Conservation (phyloP, 2,113 vertebrate species). For the Mastomys coucha region DNA sequence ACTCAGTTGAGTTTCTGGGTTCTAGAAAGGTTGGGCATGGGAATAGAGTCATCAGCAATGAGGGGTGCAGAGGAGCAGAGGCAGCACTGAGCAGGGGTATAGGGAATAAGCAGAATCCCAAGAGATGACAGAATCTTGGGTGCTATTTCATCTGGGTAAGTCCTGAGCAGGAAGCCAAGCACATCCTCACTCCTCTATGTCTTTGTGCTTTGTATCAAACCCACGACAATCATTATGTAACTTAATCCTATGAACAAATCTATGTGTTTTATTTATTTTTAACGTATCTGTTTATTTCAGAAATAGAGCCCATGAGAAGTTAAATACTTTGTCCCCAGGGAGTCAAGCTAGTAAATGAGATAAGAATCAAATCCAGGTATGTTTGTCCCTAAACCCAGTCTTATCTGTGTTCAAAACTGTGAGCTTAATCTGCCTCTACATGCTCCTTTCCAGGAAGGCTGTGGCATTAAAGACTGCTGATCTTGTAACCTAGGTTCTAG, state of each 20-base stretch:
- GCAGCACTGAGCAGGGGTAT: fast-evolving
- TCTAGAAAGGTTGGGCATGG: not conserved
- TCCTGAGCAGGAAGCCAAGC: not conserved
- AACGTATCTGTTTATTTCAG: not conserved
- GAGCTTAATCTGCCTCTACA: not conserved
- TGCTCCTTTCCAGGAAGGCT: not conserved
- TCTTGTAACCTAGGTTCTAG: not conserved
- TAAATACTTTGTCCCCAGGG: not conserved
- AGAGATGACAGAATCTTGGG: not conserved
- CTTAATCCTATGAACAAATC: not conserved
- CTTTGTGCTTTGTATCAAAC: not conserved
- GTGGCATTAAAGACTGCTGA: not conserved
- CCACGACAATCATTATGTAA: not conserved
- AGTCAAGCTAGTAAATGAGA: not conserved
- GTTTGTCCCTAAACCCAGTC: not conserved
- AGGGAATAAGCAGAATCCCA: not conserved
- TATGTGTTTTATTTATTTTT: not conserved
- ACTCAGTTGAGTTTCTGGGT: not conserved
- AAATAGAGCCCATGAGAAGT: constrained; percentile 12
- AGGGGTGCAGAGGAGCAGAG: not conserved
- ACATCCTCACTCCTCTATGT: not conserved
- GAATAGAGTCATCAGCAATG: not conserved
- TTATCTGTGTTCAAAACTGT: not conserved
- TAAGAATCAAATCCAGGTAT: not conserved
- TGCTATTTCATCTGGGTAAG: not conserved